Evolutionary conservation across 2,113 vertebrate species (phyloP).

Genomic region (Sylvietta virens): DNA sequence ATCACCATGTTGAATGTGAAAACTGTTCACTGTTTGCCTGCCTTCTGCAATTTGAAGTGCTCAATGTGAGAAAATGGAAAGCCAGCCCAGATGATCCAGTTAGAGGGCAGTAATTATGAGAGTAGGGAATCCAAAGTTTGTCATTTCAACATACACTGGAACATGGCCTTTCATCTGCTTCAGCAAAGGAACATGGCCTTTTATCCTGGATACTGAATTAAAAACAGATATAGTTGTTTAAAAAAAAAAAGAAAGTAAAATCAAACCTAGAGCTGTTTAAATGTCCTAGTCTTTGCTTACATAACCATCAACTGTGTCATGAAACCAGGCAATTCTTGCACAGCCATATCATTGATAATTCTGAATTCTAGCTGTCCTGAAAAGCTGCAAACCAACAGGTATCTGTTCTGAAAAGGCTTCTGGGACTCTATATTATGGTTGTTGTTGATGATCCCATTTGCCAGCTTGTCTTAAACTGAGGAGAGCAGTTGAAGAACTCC

Average conservation of each 20-base stretch:
- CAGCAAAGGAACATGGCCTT: background rate
- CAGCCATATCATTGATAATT: background rate
- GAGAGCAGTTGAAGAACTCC: background rate
- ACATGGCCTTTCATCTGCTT: background rate
- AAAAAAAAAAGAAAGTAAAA: accelerated
- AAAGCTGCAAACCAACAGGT: background rate
- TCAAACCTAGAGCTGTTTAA: background rate
- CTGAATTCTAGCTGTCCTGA: background rate
- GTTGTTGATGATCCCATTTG: background rate
- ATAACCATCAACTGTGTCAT: background rate
- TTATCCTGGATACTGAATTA: background rate
- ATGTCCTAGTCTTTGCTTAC: background rate
- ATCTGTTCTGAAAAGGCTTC: background rate
- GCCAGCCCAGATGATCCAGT: background rate
- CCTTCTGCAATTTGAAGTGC: background rate
- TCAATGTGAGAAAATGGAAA: background rate
- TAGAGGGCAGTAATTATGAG: background rate
- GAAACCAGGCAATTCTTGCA: background rate
- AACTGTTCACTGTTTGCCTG: background rate
- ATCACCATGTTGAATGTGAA: slow-evolving; percentile 29
- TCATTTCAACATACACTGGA: background rate
- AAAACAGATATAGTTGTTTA: background rate
- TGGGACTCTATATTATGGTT: background rate
- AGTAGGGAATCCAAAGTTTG: background rate
- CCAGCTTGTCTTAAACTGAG: background rate